These are phyloP conservation scores for Lypha dubia DNA, from an alignment of 2,888 invertebrate species.

Conservation along the genomic window DNA sequence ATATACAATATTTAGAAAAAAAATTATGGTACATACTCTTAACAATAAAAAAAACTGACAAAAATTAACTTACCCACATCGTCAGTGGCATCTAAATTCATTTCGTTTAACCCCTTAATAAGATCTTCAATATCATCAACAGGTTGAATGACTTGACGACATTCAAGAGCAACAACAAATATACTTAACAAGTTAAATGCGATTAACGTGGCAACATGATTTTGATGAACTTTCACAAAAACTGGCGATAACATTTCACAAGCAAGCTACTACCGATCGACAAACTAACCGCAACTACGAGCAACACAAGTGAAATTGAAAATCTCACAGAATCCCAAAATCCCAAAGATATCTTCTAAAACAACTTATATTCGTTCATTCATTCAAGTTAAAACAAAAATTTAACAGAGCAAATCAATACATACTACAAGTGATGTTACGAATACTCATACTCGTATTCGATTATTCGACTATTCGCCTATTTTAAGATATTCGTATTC, in stretches of 20 bases:
- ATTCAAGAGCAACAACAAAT: conserved; percentile 44
- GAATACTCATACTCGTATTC: too few species aligned
- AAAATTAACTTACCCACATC: conserved; percentile 65
- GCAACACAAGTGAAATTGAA: conserved; percentile 13
- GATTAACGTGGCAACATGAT: conserved; percentile 4
- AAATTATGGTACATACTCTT: too few species aligned
- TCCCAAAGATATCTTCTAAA: conserved; percentile 2
- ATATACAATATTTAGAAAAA: too few species aligned
- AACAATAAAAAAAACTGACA: too few species aligned
- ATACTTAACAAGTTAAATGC: not conserved
- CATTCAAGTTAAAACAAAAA: not conserved
- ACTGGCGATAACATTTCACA: conserved; percentile 29
- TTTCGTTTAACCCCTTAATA: conserved; percentile 72
- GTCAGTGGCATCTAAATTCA: conserved; percentile 65
- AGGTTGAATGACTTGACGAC: conserved; percentile 74
- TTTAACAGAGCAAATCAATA: not conserved
- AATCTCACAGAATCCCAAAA: conserved; percentile 8
- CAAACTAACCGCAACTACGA: not conserved
- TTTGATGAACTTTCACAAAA: conserved; percentile 49
- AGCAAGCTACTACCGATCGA: conserved; percentile 7
- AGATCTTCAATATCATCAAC: conserved; percentile 75
- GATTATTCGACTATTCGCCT: too few species aligned
- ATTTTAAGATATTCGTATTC: too few species aligned
- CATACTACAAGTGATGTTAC: too few species aligned
- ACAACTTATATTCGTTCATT: conserved; percentile 12